phyloP scores from a whole-genome alignment of 2,113 vertebrate species.

The Heterochromis multidens region DNA sequence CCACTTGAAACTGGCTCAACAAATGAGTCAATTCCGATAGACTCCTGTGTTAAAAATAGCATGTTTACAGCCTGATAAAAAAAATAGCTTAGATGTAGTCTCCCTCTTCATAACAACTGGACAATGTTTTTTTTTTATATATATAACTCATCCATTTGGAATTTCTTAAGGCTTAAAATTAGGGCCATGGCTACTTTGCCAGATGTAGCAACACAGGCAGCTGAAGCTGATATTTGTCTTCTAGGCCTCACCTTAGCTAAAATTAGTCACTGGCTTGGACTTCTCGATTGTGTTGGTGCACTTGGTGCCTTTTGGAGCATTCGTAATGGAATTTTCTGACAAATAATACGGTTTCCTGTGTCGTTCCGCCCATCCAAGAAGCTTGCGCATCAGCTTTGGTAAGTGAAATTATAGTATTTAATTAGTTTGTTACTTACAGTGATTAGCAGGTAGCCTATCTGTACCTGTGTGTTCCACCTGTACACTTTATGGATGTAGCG shows the following conservation, averaged over 20 bases:
- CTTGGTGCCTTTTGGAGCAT: background rate
- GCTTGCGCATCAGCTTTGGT: background rate
- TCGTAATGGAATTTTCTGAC: rapidly evolving
- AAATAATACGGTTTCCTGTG: background rate
- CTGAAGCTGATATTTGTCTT: rapidly evolving
- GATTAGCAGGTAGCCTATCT: rapidly evolving
- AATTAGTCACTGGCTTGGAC: background rate
- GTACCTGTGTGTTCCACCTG: background rate
- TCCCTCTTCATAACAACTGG: no score
- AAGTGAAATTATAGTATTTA: background rate
- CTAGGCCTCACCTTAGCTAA: background rate
- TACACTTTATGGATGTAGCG: rapidly evolving
- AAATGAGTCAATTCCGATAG: no score
- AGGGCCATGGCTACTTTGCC: rapidly evolving
- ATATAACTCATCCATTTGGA: no score
- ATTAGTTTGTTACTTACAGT: background rate
- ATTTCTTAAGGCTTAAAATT: background rate
- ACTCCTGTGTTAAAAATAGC: no score
- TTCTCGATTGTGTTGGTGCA: background rate
- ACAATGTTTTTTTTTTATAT: no score
- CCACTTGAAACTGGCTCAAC: no score
- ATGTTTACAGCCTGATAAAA: no score
- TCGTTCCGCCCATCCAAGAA: background rate
- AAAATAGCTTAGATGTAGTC: no score
- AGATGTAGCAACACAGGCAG: background rate